Evolutionary conservation across 2,113 vertebrate genomes (phyloP).

Genomic region (Accipiter virgatus): DNA sequence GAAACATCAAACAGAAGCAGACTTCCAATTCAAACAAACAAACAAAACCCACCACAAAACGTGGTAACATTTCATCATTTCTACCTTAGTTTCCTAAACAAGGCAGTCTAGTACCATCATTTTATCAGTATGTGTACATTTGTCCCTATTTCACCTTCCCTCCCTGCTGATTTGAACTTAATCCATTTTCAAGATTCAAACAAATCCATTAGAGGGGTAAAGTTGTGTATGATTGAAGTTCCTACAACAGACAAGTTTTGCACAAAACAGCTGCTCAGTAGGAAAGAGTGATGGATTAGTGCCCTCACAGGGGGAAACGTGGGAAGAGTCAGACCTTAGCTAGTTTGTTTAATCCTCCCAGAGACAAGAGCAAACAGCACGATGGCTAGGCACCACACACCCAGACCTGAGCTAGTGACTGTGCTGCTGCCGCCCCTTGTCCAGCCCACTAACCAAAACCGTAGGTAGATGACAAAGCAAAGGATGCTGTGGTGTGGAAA

Average conservation of each 20-base stretch:
- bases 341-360: neutral
- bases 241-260: neutral
- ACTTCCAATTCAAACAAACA: neutral
- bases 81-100: neutral
- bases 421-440: neutral
- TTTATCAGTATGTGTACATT: neutral
- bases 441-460: neutral
- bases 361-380: neutral
- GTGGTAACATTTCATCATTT: neutral
- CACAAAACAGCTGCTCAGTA: neutral
- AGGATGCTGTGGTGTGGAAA: neutral
- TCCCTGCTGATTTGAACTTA: neutral
- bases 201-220: neutral
- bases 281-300: neutral
- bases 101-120: neutral
- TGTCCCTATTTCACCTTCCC: neutral
- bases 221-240: neutral
- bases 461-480: neutral
- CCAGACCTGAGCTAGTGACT: neutral
- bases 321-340: neutral
- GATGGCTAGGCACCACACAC: accelerated
- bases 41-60: neutral
- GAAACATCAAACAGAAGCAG: neutral
- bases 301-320: neutral
- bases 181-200: neutral